Evolutionary conservation across 1,140 invertebrate genomes (phyloP).

Genomic region (Phthorimaea operculella): DNA sequence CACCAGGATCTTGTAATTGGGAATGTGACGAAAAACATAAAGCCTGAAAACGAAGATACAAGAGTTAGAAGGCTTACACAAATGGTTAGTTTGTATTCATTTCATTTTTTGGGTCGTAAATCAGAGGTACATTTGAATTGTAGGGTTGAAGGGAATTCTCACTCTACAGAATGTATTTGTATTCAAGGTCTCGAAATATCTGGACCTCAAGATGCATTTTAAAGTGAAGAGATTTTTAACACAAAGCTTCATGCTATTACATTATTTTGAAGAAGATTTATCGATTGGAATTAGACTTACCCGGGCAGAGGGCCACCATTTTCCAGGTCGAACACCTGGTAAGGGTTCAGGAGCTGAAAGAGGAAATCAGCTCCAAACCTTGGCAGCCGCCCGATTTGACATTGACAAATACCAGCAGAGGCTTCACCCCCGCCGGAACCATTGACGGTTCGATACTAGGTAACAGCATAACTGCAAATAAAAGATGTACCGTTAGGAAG

Average conservation of each 20-base stretch:
- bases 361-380: slow-evolving; percentile 96
- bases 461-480: slow-evolving; percentile 88
- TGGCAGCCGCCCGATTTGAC: slow-evolving; percentile 99
- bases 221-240: no score
- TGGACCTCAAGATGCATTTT: no score
- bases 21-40: slow-evolving; percentile 98
- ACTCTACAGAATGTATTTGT: no score
- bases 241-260: no score
- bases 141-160: no score
- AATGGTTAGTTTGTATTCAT: no score
- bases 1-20: slow-evolving; percentile 98
- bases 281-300: slow-evolving; percentile 63
- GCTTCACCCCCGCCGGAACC: slow-evolving; percentile 88
- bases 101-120: no score
- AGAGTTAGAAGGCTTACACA: no score
- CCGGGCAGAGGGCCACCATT: slow-evolving; percentile 98
- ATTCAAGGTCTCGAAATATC: no score
- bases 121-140: no score
- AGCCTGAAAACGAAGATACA: slow-evolving; percentile 70
- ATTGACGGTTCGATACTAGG: slow-evolving; percentile 96
- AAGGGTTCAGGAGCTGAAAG: slow-evolving; percentile 99
- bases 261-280: no score
- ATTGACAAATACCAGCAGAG: slow-evolving; percentile 98
- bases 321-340: slow-evolving; percentile 99
- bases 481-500: no score